phyloP scores from a whole-genome alignment of 23 tunicate species.

The Trididemnum miniatum region DNA sequence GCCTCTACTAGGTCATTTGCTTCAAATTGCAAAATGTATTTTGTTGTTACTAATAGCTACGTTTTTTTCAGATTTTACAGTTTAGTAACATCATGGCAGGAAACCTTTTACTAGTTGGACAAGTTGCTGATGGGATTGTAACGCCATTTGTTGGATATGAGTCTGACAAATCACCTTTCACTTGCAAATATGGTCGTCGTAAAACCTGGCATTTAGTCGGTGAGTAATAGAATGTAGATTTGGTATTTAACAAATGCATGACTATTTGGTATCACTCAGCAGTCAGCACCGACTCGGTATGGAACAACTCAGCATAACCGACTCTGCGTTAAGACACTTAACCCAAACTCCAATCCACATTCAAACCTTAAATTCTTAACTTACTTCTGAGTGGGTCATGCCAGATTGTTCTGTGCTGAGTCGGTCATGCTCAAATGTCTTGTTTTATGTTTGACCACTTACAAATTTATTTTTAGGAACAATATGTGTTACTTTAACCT shows the following conservation, averaged over 20 bases:
- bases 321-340: too few relatives aligned
- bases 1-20: too few relatives aligned
- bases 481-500: conserved; percentile 70
- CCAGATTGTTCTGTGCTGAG: too few relatives aligned
- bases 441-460: neutral
- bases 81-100: conserved; percentile 90
- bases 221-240: conserved; percentile 1
- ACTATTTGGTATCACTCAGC: too few relatives aligned
- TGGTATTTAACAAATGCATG: too few relatives aligned
- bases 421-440: too few relatives aligned
- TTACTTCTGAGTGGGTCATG: too few relatives aligned
- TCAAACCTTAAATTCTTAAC: too few relatives aligned
- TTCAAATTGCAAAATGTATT: too few relatives aligned
- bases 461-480: conserved; percentile 55
- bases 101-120: conserved; percentile 84
- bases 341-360: too few relatives aligned
- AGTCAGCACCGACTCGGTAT: too few relatives aligned
- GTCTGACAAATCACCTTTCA: conserved; percentile 66
- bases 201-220: conserved; percentile 99
- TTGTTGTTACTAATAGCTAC: neutral
- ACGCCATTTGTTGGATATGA: conserved; percentile 98
- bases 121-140: conserved; percentile 94
- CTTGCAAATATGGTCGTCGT: conserved; percentile 80
- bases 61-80: conserved; percentile 56
- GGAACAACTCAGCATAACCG: too few relatives aligned